These are phyloP conservation scores for Drosophila erecta DNA, from an alignment of 1,140 invertebrate genomes.

Conservation along the genomic window DNA sequence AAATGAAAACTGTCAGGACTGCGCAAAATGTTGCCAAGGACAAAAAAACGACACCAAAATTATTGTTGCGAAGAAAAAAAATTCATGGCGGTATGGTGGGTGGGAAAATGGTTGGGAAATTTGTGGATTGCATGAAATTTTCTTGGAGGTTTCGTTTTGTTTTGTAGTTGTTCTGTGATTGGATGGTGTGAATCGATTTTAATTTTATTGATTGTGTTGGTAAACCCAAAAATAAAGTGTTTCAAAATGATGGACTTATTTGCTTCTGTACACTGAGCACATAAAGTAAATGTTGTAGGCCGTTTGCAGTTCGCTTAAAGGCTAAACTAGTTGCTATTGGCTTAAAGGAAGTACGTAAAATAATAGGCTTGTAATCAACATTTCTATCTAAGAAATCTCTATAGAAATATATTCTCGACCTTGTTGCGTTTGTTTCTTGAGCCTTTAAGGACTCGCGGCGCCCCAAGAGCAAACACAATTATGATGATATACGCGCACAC, in stretches of 20 bases:
- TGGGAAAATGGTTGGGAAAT: slow-evolving; percentile 32
- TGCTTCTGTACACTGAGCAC: slow-evolving; percentile 40
- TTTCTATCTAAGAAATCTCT: slow-evolving; percentile 2
- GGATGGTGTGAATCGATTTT: slow-evolving; percentile 23
- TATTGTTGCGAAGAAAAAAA: slow-evolving; percentile 42
- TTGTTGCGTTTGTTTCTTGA: slow-evolving; percentile 16
- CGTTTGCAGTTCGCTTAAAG: slow-evolving; percentile 40
- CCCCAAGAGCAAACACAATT: slow-evolving; percentile 58
- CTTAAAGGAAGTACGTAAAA: slow-evolving; percentile 11
- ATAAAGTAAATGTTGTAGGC: slow-evolving; percentile 3
- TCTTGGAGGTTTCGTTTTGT: slow-evolving; percentile 33
- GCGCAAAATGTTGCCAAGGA: slow-evolving; percentile 64
- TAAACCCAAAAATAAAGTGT: slow-evolving; percentile 31
- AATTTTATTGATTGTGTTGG: slow-evolving; percentile 46
- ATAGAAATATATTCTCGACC: slow-evolving; percentile 7
- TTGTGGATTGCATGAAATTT: slow-evolving; percentile 69
- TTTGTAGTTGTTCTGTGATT: slow-evolving; percentile 46
- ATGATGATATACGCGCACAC: slow-evolving; percentile 62
- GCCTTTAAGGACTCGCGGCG: slow-evolving; percentile 9
- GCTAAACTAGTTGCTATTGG: slow-evolving; percentile 33
- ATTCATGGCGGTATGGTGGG: slow-evolving; percentile 17
- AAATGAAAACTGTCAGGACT: slow-evolving; percentile 70
- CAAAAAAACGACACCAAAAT: slow-evolving; percentile 48
- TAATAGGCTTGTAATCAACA: slow-evolving; percentile 10
- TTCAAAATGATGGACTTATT: slow-evolving; percentile 27